Base-by-base conservation (phyloP, 2,888 invertebrate genomes). In the Tinea pellionella region DNA sequence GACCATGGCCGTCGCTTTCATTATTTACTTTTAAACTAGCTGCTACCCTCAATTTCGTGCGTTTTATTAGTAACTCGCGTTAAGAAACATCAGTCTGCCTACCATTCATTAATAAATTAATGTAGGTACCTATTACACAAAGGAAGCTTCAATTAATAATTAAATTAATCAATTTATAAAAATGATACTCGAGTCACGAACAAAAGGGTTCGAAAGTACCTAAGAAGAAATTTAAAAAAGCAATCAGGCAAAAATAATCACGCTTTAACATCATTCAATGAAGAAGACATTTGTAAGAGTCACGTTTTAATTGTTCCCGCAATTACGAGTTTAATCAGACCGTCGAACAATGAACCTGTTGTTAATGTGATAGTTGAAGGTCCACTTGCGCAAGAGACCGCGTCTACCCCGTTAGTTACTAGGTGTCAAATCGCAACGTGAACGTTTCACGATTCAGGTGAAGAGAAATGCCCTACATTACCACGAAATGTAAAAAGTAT, bases 371-470 rank as follows among this genome's bases (percentile, higher is more conserved):
- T 57, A 57, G 57, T 57, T 57, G 57, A 57, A 32, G 57, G 32
- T 13, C 57, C 29, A 57, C 57, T 57, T 57, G 57, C 57, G 30
- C 57, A 57, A 13, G 32, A 57, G 57, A 57, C 57, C 57, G 57
- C 32, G 13, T 30, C 32, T 32, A 32, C 32, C 19, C 57, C 57
- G 57, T 57, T 57, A 57, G 30, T 32, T 57, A 57, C 24, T 11
- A 57, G 57, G 30, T 57, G 57, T 57, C 57, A 57, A 57, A 16
- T 16, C 32, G 32, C 57, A 15, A 32, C 15, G 53, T 24, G 53
- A 53, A 53, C 12, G 53, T 24, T 53, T 53, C 24, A 53, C 53
- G 8, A 42, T 42, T 42, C 42, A 42, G 42, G 6, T 15, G 16
- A 47, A 47, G 13, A 37, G 9, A 37, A 37, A 37, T 9, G 37